Conservation (phyloP, 2,113 vertebrate genomes). For the Takifugu bimaculatus region DNA sequence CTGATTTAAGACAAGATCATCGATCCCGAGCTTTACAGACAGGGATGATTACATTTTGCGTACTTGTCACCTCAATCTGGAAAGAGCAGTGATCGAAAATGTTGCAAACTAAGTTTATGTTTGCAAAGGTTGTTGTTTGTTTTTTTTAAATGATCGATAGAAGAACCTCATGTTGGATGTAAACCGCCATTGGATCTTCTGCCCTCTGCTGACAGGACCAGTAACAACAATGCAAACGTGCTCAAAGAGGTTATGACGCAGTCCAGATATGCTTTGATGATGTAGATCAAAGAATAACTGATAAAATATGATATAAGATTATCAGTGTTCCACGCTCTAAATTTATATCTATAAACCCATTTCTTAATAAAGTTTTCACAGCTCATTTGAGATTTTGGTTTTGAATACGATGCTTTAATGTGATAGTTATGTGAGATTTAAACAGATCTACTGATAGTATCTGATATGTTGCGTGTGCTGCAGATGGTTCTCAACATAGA, state of each 20-base stretch:
- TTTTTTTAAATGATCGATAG: background rate
- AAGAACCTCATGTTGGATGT: background rate
- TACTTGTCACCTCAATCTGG: background rate
- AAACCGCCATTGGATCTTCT: background rate
- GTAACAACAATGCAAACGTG: background rate
- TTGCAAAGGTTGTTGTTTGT: background rate
- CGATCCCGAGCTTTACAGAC: no score
- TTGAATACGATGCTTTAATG: constrained; percentile 1
- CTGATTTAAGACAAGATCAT: background rate
- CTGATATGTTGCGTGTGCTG: constrained; percentile 24
- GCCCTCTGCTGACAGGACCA: background rate
- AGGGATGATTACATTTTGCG: no score
- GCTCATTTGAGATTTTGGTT: background rate
- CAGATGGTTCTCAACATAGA: constrained; percentile 19
- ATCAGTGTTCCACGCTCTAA: no score
- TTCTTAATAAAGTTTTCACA: background rate
- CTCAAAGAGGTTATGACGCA: no score
- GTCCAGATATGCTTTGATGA: no score
- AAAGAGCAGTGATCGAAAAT: background rate
- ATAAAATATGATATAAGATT: no score
- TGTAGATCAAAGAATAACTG: no score
- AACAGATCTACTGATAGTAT: constrained; percentile 2
- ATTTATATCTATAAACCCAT: background rate
- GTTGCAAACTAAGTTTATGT: background rate
- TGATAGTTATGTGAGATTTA: constrained; percentile 5